Evolutionary conservation across 2,113 vertebrate species (phyloP).

Genomic region (Pardalotus punctatus): DNA sequence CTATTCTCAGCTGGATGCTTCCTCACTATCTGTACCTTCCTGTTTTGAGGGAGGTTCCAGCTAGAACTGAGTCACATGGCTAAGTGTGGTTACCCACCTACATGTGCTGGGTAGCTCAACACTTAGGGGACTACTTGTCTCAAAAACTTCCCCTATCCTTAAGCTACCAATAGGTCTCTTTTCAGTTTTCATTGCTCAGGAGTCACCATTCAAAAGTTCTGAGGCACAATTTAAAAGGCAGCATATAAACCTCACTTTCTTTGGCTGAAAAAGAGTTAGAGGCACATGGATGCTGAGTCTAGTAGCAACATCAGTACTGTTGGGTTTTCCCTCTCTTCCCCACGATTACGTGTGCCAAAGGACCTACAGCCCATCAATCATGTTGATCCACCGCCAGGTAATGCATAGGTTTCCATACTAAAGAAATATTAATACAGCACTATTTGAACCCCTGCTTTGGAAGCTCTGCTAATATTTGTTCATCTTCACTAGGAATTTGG

Average conservation of each 20-base stretch:
- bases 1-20: not conserved
- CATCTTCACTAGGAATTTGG: not conserved
- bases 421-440: not conserved
- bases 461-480: not conserved
- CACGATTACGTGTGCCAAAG: rapidly evolving
- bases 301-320: not conserved
- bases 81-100: not conserved
- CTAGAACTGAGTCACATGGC: not conserved
- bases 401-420: not conserved
- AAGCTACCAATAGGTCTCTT: not conserved
- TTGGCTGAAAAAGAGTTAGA: not conserved
- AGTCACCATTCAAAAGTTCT: not conserved
- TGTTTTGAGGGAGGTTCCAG: not conserved
- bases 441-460: not conserved
- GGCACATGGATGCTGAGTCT: not conserved
- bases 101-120: rapidly evolving
- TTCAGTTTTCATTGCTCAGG: not conserved
- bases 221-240: not conserved
- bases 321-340: not conserved
- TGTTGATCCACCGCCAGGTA: rapidly evolving
- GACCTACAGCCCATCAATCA: not conserved
- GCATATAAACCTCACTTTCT: not conserved
- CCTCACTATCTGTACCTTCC: not conserved
- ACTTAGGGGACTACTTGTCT: not conserved
- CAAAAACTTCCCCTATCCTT: not conserved